Conservation (phyloP, 2,113 vertebrate genomes). For the Ceyx melanurus region DNA sequence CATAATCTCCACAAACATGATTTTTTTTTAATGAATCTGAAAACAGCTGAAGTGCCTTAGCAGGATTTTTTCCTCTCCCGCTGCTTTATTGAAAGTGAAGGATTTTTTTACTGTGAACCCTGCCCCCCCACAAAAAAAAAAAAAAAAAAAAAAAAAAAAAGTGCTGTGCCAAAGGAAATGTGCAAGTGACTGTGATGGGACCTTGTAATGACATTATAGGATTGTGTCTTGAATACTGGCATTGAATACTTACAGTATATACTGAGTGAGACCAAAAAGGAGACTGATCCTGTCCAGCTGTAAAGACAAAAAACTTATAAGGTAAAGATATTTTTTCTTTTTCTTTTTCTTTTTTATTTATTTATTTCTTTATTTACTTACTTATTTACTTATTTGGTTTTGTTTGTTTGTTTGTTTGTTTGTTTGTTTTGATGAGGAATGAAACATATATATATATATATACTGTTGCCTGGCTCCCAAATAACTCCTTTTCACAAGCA, state of each 20-base stretch:
- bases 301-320: neutral
- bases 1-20: neutral
- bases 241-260: constrained; percentile 13
- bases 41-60: constrained; percentile 59
- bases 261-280: neutral
- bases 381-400: too few species aligned
- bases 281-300: neutral
- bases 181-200: constrained; percentile 59
- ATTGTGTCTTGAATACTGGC: constrained; percentile 39
- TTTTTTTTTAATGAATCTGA: constrained; percentile 47
- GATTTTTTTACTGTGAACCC: constrained; percentile 60
- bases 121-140: constrained; percentile 51
- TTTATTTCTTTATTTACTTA: too few species aligned
- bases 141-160: constrained; percentile 23
- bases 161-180: constrained; percentile 62
- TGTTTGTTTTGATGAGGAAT: neutral
- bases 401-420: too few species aligned
- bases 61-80: constrained; percentile 55
- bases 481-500: neutral
- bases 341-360: neutral
- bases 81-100: constrained; percentile 60
- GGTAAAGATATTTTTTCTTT: neutral
- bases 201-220: constrained; percentile 66
- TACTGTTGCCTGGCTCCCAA: neutral
- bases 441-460: neutral